Evolutionary conservation across 2,113 vertebrate species (phyloP).

Genomic region (Brachyhypopomus occidentalis): DNA sequence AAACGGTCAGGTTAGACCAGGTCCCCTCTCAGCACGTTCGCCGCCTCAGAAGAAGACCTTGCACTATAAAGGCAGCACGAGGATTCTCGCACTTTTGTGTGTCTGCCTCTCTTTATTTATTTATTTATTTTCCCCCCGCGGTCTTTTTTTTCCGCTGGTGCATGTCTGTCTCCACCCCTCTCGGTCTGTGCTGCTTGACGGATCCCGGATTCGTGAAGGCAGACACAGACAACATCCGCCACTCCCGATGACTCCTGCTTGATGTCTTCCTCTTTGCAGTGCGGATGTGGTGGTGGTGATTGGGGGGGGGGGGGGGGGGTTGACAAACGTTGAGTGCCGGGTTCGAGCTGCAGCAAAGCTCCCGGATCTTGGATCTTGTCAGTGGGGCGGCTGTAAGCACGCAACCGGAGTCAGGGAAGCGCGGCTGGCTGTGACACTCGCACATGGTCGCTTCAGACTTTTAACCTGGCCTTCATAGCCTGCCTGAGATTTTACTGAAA

Average conservation of each 20-base stretch:
- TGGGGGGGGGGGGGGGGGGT: background rate
- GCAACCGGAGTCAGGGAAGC: slow-evolving; percentile 20
- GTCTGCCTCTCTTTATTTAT: slow-evolving; percentile 4
- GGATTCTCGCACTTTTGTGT: slow-evolving; percentile 33
- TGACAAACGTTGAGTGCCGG: slow-evolving; percentile 37
- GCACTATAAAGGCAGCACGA: slow-evolving; percentile 33
- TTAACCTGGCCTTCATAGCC: background rate
- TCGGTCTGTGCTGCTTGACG: slow-evolving; percentile 42
- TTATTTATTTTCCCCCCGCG: background rate
- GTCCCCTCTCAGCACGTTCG: slow-evolving; percentile 33
- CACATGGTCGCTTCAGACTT: background rate
- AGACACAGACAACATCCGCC: slow-evolving; percentile 39
- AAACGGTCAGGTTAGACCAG: slow-evolving; percentile 31
- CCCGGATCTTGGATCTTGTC: slow-evolving; percentile 21
- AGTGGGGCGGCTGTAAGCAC: slow-evolving; percentile 5
- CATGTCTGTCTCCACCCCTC: slow-evolving; percentile 7
- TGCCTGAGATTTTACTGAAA: background rate
- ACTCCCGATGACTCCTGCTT: slow-evolving; percentile 42
- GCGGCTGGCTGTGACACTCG: slow-evolving; percentile 5
- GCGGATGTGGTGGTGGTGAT: background rate
- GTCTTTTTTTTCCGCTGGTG: background rate
- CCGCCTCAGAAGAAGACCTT: slow-evolving; percentile 42
- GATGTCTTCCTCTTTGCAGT: slow-evolving; percentile 35
- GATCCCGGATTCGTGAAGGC: slow-evolving; percentile 31
- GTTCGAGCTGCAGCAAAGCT: slow-evolving; percentile 36